phyloP scores from a whole-genome alignment of 2,888 invertebrate genomes.

The Drosophila tripunctata region DNA sequence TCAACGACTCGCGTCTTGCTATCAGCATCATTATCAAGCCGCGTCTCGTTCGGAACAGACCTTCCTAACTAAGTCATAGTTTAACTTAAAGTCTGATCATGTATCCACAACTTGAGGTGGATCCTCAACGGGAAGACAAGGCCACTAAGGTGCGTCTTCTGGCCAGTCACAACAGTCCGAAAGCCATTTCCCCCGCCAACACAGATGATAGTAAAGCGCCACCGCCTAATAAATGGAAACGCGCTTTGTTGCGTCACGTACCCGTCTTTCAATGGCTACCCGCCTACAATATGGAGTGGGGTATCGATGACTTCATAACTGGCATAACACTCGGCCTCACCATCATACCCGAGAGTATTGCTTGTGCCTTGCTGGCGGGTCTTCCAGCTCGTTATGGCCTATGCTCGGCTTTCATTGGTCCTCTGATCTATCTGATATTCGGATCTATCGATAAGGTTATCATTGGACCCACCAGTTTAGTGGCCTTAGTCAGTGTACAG shows the following conservation, averaged over 20 bases:
- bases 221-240: constrained; percentile 50
- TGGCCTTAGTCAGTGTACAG: constrained; percentile 91
- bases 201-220: constrained; percentile 20
- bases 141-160: constrained; percentile 51
- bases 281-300: constrained; percentile 82
- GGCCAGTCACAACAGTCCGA: constrained; percentile 3
- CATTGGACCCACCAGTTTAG: constrained; percentile 95
- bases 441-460: constrained; percentile 93
- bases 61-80: constrained; percentile 8
- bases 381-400: constrained; percentile 95
- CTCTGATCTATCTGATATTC: constrained; percentile 93
- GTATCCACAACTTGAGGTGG: constrained; percentile 60
- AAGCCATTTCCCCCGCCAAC: background rate
- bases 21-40: constrained; percentile 50
- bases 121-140: constrained; percentile 46
- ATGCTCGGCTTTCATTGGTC: constrained; percentile 95
- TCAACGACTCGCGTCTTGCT: constrained; percentile 20
- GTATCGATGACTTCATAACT: constrained; percentile 92
- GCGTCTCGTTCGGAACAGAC: constrained; percentile 44
- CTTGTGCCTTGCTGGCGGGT: constrained; percentile 95
- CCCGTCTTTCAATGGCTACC: constrained; percentile 82
- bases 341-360: constrained; percentile 96
- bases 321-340: constrained; percentile 95
- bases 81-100: constrained; percentile 23
- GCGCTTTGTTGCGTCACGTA: constrained; percentile 53